phyloP scores from a whole-genome alignment of 2,888 invertebrate genomes.

The Copidosoma aretas region DNA sequence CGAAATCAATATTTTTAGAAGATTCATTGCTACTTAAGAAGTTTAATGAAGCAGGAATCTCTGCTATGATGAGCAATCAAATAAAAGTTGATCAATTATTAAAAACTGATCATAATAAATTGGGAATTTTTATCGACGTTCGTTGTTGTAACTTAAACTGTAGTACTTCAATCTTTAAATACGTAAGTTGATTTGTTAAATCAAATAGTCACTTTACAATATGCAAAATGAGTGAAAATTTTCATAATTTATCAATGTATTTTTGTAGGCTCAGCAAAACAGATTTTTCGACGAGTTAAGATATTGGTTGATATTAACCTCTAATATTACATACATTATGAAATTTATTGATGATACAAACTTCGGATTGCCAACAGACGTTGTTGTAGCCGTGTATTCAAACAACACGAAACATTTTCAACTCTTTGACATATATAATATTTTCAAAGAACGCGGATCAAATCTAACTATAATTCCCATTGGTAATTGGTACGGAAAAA shows the following conservation, averaged over 20 bases:
- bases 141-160: slow-evolving; percentile 1
- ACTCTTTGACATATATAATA: slow-evolving; percentile 49
- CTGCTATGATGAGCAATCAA: neutral
- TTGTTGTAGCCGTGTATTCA: slow-evolving; percentile 43
- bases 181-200: neutral
- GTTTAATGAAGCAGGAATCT: slow-evolving; percentile 2
- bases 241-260: too few relatives aligned
- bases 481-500: slow-evolving; percentile 43
- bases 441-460: slow-evolving; percentile 43
- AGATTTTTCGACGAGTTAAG: slow-evolving; percentile 25
- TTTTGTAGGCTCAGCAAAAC: slow-evolving; percentile 14
- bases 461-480: slow-evolving; percentile 42
- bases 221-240: too few relatives aligned
- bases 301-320: slow-evolving; percentile 45
- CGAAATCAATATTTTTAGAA: neutral
- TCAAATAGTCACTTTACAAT: too few relatives aligned
- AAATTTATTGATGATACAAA: slow-evolving; percentile 43
- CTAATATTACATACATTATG: slow-evolving; percentile 36
- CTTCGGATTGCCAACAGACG: slow-evolving; percentile 47
- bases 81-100: neutral
- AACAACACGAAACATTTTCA: slow-evolving; percentile 24
- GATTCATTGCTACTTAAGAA: slow-evolving; percentile 6
- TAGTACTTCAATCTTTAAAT: neutral
- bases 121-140: slow-evolving; percentile 15
- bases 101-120: slow-evolving; percentile 7